A percentile compares a stretch with the other conserved stretches of the same genome.
Evolutionary conservation across 2,113 vertebrate species (phyloP).

Genomic region (Diphyllodes magnificus): DNA sequence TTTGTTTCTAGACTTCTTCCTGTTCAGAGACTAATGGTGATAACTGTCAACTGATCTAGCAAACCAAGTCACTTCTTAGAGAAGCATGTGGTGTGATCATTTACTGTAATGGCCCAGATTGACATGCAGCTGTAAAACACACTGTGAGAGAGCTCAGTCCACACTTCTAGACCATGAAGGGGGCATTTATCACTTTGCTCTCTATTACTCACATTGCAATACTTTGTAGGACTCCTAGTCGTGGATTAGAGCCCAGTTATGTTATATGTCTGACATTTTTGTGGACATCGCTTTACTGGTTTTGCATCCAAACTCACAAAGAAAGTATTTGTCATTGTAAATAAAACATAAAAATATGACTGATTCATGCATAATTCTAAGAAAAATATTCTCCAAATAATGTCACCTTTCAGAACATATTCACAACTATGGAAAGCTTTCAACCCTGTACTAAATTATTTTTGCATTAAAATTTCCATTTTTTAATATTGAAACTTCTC

Average conservation of each 20-base stretch:
- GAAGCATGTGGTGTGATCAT: not conserved
- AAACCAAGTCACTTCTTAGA: not conserved
- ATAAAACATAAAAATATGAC: not conserved
- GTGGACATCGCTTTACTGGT: not conserved
- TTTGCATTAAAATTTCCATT: not conserved
- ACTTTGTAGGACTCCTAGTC: not conserved
- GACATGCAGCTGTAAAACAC: not conserved
- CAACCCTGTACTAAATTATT: not conserved
- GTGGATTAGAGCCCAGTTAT: not conserved
- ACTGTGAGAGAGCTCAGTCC: not conserved
- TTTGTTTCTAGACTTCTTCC: not conserved
- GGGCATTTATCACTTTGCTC: not conserved
- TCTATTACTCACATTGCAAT: not conserved
- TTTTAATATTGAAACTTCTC: not conserved
- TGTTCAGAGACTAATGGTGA: not conserved
- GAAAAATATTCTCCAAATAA: not conserved
- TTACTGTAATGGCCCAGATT: not conserved
- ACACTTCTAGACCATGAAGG: not conserved
- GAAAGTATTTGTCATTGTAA: not conserved
- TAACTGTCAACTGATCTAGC: not conserved
- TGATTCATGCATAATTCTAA: not conserved
- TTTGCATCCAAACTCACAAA: not conserved
- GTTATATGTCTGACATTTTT: not conserved
- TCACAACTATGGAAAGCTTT: not conserved
- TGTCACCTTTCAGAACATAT: not conserved